These are phyloP conservation scores for Cheilosia scutellata DNA, from an alignment of 2,888 invertebrate species.

Conservation along the genomic window DNA sequence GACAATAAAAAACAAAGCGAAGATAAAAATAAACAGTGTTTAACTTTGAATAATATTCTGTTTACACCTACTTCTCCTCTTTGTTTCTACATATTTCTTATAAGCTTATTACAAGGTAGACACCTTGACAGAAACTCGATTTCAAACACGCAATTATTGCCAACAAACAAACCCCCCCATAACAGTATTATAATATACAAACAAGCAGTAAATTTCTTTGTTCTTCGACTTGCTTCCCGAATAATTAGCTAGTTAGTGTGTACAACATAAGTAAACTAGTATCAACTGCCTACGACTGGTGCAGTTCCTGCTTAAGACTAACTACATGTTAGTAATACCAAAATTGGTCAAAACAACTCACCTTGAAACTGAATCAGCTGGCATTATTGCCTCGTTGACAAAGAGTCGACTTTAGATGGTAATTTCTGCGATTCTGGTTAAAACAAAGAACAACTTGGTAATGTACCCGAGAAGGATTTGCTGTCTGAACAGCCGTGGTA, in stretches of 20 bases:
- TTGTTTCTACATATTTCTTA: constrained; percentile 6
- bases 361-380: constrained; percentile 74
- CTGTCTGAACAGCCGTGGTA: not conserved
- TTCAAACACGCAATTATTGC: not conserved
- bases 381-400: constrained; percentile 67
- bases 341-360: constrained; percentile 64
- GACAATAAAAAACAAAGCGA: no score
- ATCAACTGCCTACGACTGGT: constrained; percentile 5
- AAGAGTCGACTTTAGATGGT: constrained; percentile 33
- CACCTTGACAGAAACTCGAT: constrained; percentile 31
- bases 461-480: not conserved
- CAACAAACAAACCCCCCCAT: not conserved
- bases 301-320: constrained; percentile 59
- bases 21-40: not conserved
- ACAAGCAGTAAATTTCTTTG: constrained; percentile 59
- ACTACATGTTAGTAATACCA: constrained; percentile 40
- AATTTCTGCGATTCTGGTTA: constrained; percentile 15
- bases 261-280: constrained; percentile 10
- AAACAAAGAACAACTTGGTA: constrained; percentile 56
- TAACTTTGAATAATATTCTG: not conserved
- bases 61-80: not conserved
- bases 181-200: constrained; percentile 12
- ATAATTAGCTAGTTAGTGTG: not conserved
- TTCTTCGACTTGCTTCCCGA: constrained; percentile 33
- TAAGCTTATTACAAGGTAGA: constrained; percentile 9